Base-by-base conservation (phyloP, 2,113 vertebrate species). In the Lucifuga dentata region DNA sequence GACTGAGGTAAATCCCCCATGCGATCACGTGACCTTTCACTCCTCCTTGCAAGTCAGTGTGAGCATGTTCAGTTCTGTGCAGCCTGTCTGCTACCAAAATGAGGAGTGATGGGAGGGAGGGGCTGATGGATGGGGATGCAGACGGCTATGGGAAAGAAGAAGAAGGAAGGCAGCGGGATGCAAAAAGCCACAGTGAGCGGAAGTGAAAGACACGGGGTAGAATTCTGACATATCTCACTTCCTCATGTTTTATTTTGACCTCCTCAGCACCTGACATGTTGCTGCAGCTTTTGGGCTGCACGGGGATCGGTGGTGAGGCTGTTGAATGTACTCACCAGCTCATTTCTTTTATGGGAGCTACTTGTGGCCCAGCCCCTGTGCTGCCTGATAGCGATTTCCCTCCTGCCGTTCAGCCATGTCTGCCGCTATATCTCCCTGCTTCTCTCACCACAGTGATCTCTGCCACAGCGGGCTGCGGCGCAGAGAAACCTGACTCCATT, bases 401-500 rank as follows among this genome's bases (percentile, higher is more conserved):
- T 80, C 70, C 66, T 43, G 68, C 66, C 39, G 67, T 33, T 79
- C 80, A 50, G 48, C 52, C 35, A 11, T 11, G 58, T 61, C 67
- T 36, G 45, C 40, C 61, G 59, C 52, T 64, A 38, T 29, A 45
- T 56, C 52, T 59, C 57, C 24, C 55, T 21, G 49, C 39, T 41
- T 41, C 70, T 75, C 73, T 80, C 23, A 3, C 68, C 69, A 79
- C 76, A 84, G 50, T 71, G 60, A 69, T 87, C 64, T 60, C 67
- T 71, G 58, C 72, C 61, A 61, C 77, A 56, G 77, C 72, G 50
- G 67, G 62, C 65, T 77, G 75, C 5, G 57, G 76, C 19, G 53
- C 51, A 67, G 21, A 68, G 81, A 69, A 82, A 89, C 72, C 64
- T 4, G 21, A 80, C 79, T 74, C 79, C 84, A 78, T 85, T 86